These are phyloP conservation scores for Epizoanthus rinbou DNA, from an alignment of 92 coral and sea anemone genomes.

Conservation along the genomic window DNA sequence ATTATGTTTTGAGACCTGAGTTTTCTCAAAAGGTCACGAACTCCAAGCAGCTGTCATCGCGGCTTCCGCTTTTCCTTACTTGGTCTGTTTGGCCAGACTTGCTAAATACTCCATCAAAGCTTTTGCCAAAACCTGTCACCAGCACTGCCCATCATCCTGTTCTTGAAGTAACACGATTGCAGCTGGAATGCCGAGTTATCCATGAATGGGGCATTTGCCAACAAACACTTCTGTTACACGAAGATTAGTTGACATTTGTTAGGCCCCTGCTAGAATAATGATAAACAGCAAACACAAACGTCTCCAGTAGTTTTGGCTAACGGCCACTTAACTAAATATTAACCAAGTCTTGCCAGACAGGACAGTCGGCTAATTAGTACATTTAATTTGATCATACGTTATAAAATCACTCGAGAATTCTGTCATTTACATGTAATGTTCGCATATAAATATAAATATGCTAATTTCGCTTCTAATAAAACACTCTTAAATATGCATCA, in stretches of 20 bases:
- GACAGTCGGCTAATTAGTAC: conserved; percentile 9
- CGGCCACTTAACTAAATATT: not conserved
- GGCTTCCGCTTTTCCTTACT: conserved; percentile 40
- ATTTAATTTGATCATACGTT: not conserved
- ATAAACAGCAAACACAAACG: conserved; percentile 3
- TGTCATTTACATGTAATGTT: not conserved
- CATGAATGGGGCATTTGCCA: conserved; percentile 11
- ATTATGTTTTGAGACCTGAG: conserved; percentile 20
- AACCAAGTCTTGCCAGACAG: not conserved
- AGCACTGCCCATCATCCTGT: conserved; percentile 14
- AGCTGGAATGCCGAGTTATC: conserved; percentile 4
- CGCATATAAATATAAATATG: not conserved
- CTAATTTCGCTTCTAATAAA: not conserved
- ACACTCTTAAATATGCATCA: too few relatives aligned
- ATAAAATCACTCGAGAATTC: not conserved
- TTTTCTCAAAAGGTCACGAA: conserved; percentile 40
- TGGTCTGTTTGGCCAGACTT: conserved; percentile 26
- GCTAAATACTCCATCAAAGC: conserved; percentile 13
- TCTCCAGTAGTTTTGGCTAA: not conserved
- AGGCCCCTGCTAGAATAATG: conserved; percentile 30
- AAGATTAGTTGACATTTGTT: not conserved
- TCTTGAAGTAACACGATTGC: conserved; percentile 37
- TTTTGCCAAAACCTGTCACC: conserved; percentile 42
- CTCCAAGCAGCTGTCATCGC: conserved; percentile 39
- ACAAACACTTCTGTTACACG: conserved; percentile 29